Evolutionary conservation across 2,113 vertebrate species (phyloP).

Genomic region (Ctenomys sociabilis): DNA sequence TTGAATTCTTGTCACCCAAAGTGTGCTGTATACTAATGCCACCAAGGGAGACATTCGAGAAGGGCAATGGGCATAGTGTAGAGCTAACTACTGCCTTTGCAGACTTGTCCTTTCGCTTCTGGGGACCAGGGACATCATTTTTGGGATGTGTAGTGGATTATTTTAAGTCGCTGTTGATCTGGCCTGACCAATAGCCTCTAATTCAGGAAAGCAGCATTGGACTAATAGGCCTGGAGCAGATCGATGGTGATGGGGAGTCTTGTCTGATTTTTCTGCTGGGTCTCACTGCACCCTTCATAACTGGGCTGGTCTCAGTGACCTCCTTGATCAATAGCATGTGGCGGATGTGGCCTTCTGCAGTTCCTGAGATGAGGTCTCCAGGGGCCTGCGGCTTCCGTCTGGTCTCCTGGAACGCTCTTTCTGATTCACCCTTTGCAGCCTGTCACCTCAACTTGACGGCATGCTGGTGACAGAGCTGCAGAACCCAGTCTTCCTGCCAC

Average conservation of each 20-base stretch:
- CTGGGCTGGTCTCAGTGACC: background rate
- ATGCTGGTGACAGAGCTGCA: background rate
- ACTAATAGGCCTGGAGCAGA: background rate
- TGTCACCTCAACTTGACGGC: background rate
- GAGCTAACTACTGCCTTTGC: background rate
- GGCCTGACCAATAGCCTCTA: background rate
- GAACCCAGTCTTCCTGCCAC: background rate
- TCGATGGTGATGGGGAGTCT: background rate
- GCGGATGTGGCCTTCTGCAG: background rate
- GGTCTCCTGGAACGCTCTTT: background rate
- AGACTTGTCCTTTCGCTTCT: background rate
- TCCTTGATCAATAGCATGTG: background rate
- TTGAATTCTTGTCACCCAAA: background rate
- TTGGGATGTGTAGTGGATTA: background rate
- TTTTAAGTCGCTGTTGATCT: background rate
- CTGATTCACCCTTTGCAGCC: background rate
- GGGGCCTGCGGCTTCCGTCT: background rate
- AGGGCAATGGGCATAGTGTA: background rate
- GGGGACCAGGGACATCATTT: background rate
- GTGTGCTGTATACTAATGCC: background rate
- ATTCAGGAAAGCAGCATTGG: background rate
- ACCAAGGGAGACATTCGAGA: background rate
- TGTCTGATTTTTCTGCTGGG: background rate
- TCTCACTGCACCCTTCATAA: background rate
- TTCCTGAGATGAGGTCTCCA: background rate